A percentile compares a stretch with the other conserved stretches of the same genome.
phyloP scores from a whole-genome alignment of 2,797 vertebrate species.

The Anabas testudineus region DNA sequence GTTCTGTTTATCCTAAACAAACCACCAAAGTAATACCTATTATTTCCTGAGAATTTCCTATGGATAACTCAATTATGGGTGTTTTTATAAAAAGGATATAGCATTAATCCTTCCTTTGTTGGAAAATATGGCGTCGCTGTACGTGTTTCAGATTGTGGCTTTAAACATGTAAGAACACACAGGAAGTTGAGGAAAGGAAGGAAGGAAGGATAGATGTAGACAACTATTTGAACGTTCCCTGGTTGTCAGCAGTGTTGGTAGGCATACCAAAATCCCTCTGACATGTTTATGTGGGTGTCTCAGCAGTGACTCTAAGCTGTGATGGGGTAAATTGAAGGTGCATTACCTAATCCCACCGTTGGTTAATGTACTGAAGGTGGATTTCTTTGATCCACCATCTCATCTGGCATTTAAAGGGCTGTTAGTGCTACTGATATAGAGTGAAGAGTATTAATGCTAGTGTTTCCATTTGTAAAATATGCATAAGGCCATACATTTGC shows the following conservation, averaged over 20 bases:
- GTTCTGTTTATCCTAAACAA: constrained; percentile 1
- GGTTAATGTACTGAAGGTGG: constrained; percentile 64
- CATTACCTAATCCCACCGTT: constrained; percentile 58
- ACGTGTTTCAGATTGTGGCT: neutral
- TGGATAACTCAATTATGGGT: neutral
- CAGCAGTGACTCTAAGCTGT: constrained; percentile 64
- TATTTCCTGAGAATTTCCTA: neutral
- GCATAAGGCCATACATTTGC: constrained; percentile 53
- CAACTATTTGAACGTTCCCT: constrained; percentile 3
- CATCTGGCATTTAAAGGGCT: constrained; percentile 63
- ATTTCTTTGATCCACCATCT: constrained; percentile 72
- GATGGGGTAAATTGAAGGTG: constrained; percentile 55
- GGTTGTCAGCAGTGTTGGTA: constrained; percentile 45
- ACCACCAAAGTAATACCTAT: neutral
- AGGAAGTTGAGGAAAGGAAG: neutral
- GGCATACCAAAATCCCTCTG: constrained; percentile 61
- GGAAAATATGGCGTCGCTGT: neutral
- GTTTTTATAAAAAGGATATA: neutral
- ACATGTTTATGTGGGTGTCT: constrained; percentile 72
- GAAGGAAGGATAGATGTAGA: neutral
- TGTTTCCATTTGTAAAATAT: constrained; percentile 69
- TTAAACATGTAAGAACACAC: neutral
- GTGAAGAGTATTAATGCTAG: constrained; percentile 35
- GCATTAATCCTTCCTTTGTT: neutral
- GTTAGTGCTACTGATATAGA: constrained; percentile 26